A percentile compares a stretch with the other conserved stretches of the same genome.
These are phyloP conservation scores for Diogma glabrata DNA, from an alignment of 2,888 invertebrate species.

Conservation along the genomic window DNA sequence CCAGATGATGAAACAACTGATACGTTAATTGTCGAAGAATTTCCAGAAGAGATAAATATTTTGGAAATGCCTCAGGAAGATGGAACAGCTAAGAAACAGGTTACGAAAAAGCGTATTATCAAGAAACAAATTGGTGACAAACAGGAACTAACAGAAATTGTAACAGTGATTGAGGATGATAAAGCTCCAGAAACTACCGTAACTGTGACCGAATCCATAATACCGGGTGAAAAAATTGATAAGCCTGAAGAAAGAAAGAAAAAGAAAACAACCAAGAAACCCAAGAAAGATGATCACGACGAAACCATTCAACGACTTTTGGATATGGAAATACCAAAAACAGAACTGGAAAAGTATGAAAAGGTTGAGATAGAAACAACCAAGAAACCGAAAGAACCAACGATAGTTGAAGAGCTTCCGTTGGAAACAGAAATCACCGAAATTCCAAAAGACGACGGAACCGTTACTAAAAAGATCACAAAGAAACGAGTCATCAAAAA, in stretches of 20 bases:
- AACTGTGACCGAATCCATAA: slow-evolving; percentile 23
- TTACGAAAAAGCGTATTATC: slow-evolving; percentile 27
- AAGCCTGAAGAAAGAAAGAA: slow-evolving; percentile 17
- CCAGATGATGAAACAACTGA: slow-evolving; percentile 31
- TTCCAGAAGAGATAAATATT: slow-evolving; percentile 26
- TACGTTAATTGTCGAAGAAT: slow-evolving; percentile 19
- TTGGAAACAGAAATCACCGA: slow-evolving; percentile 32
- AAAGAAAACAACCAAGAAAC: slow-evolving; percentile 22
- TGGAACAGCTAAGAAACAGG: slow-evolving; percentile 26
- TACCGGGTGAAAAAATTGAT: slow-evolving; percentile 17
- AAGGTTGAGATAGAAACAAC: too few species aligned
- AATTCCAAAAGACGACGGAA: slow-evolving; percentile 30
- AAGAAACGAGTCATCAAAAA: slow-evolving; percentile 33
- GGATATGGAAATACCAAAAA: too few species aligned
- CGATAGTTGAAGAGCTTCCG: slow-evolving; percentile 20
- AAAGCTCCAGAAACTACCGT: slow-evolving; percentile 31
- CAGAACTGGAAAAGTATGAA: too few species aligned
- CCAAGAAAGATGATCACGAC: too few species aligned
- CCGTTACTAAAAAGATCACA: slow-evolving; percentile 20
- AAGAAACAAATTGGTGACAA: slow-evolving; percentile 30
- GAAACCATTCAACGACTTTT: too few species aligned
- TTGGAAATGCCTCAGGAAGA: slow-evolving; percentile 34
- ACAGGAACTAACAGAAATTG: slow-evolving; percentile 34
- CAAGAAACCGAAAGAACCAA: too few species aligned
- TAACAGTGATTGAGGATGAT: slow-evolving; percentile 33